Conservation (phyloP, 2,797 vertebrate species). For the Huso huso region DNA sequence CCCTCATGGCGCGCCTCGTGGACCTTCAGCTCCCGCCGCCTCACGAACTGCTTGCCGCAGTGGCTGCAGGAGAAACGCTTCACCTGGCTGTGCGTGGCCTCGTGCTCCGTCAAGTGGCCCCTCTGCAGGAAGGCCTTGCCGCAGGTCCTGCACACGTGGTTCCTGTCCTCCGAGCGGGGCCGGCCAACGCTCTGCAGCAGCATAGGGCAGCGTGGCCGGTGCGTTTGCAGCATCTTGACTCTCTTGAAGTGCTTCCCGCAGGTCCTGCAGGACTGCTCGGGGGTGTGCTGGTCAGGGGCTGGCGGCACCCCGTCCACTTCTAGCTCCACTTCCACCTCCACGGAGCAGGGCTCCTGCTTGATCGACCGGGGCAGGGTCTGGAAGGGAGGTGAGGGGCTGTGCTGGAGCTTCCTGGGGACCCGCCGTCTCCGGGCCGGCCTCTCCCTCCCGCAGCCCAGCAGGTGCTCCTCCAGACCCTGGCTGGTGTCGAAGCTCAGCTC, state of each 20-base stretch:
- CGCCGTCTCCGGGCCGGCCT: not conserved
- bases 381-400: not conserved
- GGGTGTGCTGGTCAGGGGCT: not conserved
- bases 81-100: conserved; percentile 5
- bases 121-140: conserved; percentile 5
- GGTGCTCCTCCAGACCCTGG: not conserved
- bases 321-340: conserved; percentile 6
- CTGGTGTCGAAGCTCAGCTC: conserved; percentile 1
- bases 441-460: not conserved
- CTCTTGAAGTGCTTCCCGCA: conserved; percentile 6
- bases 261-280: not conserved
- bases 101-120: conserved; percentile 5
- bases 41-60: conserved; percentile 7
- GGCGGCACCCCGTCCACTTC: not conserved
- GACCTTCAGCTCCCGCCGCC: not conserved
- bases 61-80: conserved; percentile 2
- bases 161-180: not conserved
- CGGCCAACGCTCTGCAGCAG: not conserved
- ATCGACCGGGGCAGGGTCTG: not conserved
- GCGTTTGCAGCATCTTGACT: conserved; percentile 3
- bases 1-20: conserved; percentile 8
- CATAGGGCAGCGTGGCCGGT: not conserved
- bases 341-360: not conserved
- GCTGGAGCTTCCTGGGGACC: not conserved
- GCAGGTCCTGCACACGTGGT: conserved; percentile 1